A percentile compares a stretch with the other conserved stretches of the same genome.
Evolutionary conservation across 2,113 vertebrate genomes (phyloP).

Genomic region (Pelodiscus sinensis): DNA sequence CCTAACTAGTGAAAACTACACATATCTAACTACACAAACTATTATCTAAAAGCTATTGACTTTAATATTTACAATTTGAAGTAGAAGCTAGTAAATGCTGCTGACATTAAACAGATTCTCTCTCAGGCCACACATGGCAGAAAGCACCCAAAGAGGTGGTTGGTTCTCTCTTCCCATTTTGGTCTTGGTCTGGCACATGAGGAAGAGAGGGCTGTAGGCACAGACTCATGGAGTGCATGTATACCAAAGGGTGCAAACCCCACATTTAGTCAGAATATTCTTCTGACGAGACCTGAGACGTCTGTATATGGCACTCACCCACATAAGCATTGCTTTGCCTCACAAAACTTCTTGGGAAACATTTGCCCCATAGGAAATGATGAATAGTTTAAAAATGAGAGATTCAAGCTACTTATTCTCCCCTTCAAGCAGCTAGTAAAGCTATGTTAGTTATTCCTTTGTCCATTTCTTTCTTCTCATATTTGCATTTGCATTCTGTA

Average conservation of each 20-base stretch:
- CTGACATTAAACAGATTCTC: too few species aligned
- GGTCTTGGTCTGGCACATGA: too few species aligned
- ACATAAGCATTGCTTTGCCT: constrained; percentile 17
- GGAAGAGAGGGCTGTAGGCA: not conserved
- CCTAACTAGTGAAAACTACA: too few species aligned
- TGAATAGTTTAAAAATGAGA: constrained; percentile 17
- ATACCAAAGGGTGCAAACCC: not conserved
- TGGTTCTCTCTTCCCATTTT: too few species aligned
- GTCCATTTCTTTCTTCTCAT: not conserved
- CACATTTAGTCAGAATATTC: not conserved
- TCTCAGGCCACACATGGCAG: too few species aligned
- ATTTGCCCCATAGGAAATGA: constrained; percentile 6
- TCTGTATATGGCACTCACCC: not conserved
- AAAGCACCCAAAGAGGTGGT: too few species aligned
- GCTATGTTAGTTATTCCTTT: not conserved
- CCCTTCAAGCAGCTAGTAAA: not conserved
- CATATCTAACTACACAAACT: too few species aligned
- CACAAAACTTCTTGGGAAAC: constrained; percentile 8
- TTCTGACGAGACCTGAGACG: not conserved
- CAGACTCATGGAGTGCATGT: not conserved
- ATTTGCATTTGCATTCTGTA: not conserved
- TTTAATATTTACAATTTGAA: too few species aligned
- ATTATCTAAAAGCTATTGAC: too few species aligned
- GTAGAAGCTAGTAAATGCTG: too few species aligned
- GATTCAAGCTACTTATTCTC: constrained; percentile 16